Conservation (phyloP, 2,888 invertebrate genomes). For the Drosophila neotestacea region DNA sequence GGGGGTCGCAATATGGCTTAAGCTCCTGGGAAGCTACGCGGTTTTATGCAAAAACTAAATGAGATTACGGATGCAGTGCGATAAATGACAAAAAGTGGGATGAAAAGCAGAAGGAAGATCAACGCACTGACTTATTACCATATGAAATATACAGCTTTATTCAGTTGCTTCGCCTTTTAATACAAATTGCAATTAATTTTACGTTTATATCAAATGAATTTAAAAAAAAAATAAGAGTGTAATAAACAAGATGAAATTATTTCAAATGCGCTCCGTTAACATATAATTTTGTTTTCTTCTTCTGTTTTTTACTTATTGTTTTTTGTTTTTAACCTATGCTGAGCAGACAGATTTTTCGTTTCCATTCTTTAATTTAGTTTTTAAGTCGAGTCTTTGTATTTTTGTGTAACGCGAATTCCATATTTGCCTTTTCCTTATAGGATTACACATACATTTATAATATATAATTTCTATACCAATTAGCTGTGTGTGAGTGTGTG, state of each 20-base stretch:
- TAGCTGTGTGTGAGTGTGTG: slow-evolving; percentile 39
- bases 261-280: slow-evolving; percentile 44
- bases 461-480: slow-evolving; percentile 67
- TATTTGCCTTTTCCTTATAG: slow-evolving; percentile 70
- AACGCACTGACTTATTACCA: slow-evolving; percentile 53
- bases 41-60: slow-evolving; percentile 60
- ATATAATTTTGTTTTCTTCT: slow-evolving; percentile 19
- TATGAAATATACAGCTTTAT: slow-evolving; percentile 80
- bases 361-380: slow-evolving; percentile 38
- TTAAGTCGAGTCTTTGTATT: slow-evolving; percentile 74
- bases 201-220: slow-evolving; percentile 58
- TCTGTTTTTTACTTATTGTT: slow-evolving; percentile 23
- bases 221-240: slow-evolving; percentile 34
- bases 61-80: slow-evolving; percentile 27
- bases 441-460: slow-evolving; percentile 64
- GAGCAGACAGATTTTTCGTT: slow-evolving; percentile 64
- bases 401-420: slow-evolving; percentile 72
- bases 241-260: slow-evolving; percentile 26
- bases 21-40: slow-evolving; percentile 42
- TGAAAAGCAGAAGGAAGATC: neutral
- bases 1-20: slow-evolving; percentile 42
- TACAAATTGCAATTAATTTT: slow-evolving; percentile 62
- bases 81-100: slow-evolving; percentile 25
- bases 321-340: slow-evolving; percentile 69
- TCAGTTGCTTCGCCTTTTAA: slow-evolving; percentile 66